A percentile compares a stretch with the other conserved stretches of the same genome.
Evolutionary conservation across 2,888 invertebrate species (phyloP).

Genomic region (Hipparchia semele): DNA sequence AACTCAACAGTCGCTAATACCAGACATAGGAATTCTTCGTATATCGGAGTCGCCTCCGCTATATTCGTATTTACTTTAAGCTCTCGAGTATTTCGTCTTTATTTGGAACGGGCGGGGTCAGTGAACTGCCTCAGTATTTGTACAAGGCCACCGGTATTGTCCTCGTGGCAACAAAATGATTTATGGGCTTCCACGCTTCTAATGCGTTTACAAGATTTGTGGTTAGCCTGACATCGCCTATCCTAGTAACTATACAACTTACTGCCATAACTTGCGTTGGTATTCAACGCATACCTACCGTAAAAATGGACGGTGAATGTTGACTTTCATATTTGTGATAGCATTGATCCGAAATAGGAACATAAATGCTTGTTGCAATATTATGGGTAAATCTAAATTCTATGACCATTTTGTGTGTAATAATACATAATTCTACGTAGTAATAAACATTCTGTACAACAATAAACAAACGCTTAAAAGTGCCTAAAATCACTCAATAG

Average conservation of each 20-base stretch:
- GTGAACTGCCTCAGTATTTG: slow-evolving; percentile 54
- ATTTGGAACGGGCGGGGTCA: slow-evolving; percentile 58
- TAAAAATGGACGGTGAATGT: background rate
- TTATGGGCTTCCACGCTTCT: slow-evolving; percentile 45
- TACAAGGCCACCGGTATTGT: slow-evolving; percentile 67
- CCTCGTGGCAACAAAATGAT: slow-evolving; percentile 47
- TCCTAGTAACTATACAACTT: slow-evolving; percentile 15
- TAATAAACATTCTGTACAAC: background rate
- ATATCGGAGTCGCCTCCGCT: slow-evolving; percentile 41
- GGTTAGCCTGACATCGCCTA: slow-evolving; percentile 35
- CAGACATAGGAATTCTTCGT: slow-evolving; percentile 34
- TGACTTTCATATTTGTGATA: background rate
- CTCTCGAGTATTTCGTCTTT: slow-evolving; percentile 55
- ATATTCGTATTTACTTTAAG: slow-evolving; percentile 47
- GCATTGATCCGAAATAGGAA: background rate
- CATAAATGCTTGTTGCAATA: background rate
- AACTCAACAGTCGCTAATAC: slow-evolving; percentile 19
- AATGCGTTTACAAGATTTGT: slow-evolving; percentile 42
- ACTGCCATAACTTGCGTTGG: slow-evolving; percentile 3
- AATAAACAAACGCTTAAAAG: slow-evolving; percentile 22
- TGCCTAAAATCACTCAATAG: slow-evolving; percentile 30
- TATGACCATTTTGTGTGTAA: background rate
- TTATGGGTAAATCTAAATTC: background rate
- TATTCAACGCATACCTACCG: background rate
- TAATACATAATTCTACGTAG: background rate